Percentiles rank a stretch among this genome's conserved stretches.
These are phyloP conservation scores for Ceratina australensis DNA, from an alignment of 1,140 invertebrate species.

Conservation along the genomic window DNA sequence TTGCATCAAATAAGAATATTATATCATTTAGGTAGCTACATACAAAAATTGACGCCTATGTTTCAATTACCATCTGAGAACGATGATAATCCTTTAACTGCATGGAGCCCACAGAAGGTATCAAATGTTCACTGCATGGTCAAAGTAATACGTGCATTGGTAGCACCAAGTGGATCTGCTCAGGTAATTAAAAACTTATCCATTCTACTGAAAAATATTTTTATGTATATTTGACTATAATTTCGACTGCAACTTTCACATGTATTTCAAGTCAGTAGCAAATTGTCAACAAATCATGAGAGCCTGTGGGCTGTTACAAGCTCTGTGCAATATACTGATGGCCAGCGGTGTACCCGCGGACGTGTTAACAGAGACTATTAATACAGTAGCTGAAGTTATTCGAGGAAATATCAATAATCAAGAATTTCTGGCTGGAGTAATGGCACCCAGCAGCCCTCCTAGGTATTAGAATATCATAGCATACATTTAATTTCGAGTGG, in stretches of 20 bases:
- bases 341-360: conserved; percentile 97
- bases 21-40: conserved; percentile 86
- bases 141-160: conserved; percentile 93
- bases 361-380: conserved; percentile 97
- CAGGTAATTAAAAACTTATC: conserved; percentile 79
- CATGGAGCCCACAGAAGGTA: conserved; percentile 97
- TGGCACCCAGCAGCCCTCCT: conserved; percentile 95
- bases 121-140: conserved; percentile 96
- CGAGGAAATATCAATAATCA: conserved; percentile 95
- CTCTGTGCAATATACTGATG: conserved; percentile 95
- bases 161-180: conserved; percentile 92
- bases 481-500: neutral
- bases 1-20: neutral
- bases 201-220: neutral
- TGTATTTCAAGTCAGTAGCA: conserved; percentile 74
- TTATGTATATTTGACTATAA: neutral
- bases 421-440: conserved; percentile 93
- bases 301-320: conserved; percentile 89
- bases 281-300: conserved; percentile 95
- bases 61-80: conserved; percentile 87
- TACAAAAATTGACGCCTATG: conserved; percentile 93
- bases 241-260: neutral
- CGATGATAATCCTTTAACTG: conserved; percentile 82
- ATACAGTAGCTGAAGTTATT: conserved; percentile 96
- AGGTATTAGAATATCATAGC: conserved; percentile 78